Conservation (phyloP, 2,888 invertebrate genomes). For the Neria commutata region DNA sequence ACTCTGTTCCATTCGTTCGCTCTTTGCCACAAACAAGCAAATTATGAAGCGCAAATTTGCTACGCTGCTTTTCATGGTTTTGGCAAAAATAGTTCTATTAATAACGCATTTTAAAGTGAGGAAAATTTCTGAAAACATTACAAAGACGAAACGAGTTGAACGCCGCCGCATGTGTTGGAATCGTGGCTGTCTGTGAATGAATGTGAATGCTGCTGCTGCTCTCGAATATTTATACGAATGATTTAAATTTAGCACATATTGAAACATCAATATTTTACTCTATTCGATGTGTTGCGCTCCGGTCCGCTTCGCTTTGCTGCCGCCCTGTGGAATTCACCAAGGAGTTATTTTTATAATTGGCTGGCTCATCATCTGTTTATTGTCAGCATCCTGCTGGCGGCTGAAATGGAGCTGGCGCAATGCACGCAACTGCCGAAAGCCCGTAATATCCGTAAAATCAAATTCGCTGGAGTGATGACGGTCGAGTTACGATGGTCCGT, state of each 20-base stretch:
- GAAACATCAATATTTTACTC: constrained; percentile 49
- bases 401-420: constrained; percentile 20
- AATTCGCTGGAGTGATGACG: too few relatives aligned
- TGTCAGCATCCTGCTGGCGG: constrained; percentile 41
- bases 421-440: too few relatives aligned
- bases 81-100: constrained; percentile 10
- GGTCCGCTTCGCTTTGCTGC: too few relatives aligned
- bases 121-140: constrained; percentile 7
- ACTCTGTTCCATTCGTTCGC: too few relatives aligned
- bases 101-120: constrained; percentile 14
- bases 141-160: constrained; percentile 1
- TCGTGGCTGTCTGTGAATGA: background rate
- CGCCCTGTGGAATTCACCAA: constrained; percentile 41
- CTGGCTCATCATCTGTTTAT: constrained; percentile 42
- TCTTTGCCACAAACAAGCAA: background rate
- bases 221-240: constrained; percentile 1
- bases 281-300: constrained; percentile 39
- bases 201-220: background rate
- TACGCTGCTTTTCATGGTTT: background rate
- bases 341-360: constrained; percentile 51
- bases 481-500: too few relatives aligned
- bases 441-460: background rate
- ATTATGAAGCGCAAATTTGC: background rate
- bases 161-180: constrained; percentile 7
- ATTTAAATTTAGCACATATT: constrained; percentile 49